Conservation (phyloP, 2,888 invertebrate species). For the Apotomis capreana region DNA sequence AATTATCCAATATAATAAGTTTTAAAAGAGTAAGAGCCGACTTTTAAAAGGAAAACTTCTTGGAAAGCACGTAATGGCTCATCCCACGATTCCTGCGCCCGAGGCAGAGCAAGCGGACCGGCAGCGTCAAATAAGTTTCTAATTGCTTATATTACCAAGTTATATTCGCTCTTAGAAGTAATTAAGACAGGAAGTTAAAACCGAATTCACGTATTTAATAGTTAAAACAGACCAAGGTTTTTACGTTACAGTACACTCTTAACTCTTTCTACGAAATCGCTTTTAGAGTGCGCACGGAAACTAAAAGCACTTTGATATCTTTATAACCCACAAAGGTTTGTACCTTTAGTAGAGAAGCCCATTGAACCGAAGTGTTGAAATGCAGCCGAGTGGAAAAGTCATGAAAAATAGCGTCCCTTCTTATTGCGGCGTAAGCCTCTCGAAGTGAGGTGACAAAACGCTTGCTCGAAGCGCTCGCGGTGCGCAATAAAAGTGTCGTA, state of each 20-base stretch:
- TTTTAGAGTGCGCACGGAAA: slow-evolving; percentile 51
- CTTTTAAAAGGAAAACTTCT: slow-evolving; percentile 83
- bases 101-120: slow-evolving; percentile 79
- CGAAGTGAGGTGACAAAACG: slow-evolving; percentile 70
- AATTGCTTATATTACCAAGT: slow-evolving; percentile 83
- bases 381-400: slow-evolving; percentile 70
- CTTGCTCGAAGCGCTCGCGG: slow-evolving; percentile 54
- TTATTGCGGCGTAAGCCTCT: slow-evolving; percentile 65
- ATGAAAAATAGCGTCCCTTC: slow-evolving; percentile 66
- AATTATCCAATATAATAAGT: slow-evolving; percentile 82
- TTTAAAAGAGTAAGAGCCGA: slow-evolving; percentile 80
- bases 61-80: slow-evolving; percentile 81
- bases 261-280: slow-evolving; percentile 39
- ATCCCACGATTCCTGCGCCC: slow-evolving; percentile 79
- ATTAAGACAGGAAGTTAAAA: slow-evolving; percentile 78
- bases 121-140: slow-evolving; percentile 83
- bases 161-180: slow-evolving; percentile 80
- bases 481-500: slow-evolving; percentile 63
- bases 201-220: slow-evolving; percentile 71
- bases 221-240: slow-evolving; percentile 56
- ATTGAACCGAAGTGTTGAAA: slow-evolving; percentile 69
- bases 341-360: slow-evolving; percentile 56
- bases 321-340: slow-evolving; percentile 61
- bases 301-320: slow-evolving; percentile 62
- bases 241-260: slow-evolving; percentile 41